A percentile compares a stretch with the other conserved stretches of the same genome.
These are phyloP conservation scores for Agonopterix heracliana DNA, from an alignment of 2,888 invertebrate genomes.

Conservation along the genomic window DNA sequence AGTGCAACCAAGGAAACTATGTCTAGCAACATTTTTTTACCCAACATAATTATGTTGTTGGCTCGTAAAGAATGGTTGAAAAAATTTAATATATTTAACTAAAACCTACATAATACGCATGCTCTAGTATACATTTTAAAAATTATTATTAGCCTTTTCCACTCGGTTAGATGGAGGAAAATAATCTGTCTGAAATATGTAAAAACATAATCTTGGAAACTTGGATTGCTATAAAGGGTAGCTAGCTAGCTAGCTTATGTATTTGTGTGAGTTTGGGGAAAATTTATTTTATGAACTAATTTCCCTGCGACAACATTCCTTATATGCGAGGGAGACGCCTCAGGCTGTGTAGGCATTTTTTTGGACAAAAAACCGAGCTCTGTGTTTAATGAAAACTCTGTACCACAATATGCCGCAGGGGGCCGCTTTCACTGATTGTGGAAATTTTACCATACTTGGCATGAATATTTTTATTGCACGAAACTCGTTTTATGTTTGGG, in stretches of 20 bases:
- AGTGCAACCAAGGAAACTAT: too few relatives aligned
- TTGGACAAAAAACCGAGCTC: constrained; percentile 55
- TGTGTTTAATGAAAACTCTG: constrained; percentile 72
- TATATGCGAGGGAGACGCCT: constrained; percentile 53
- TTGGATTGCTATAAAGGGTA: constrained; percentile 29
- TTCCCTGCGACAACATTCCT: constrained; percentile 68
- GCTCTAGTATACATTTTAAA: too few relatives aligned
- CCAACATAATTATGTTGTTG: too few relatives aligned
- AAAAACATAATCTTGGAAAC: constrained; percentile 15
- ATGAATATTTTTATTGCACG: constrained; percentile 57
- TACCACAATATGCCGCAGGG: constrained; percentile 65
- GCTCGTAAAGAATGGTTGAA: too few relatives aligned
- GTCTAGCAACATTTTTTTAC: too few relatives aligned
- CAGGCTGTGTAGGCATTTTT: constrained; percentile 57
- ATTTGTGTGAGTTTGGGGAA: constrained; percentile 39
- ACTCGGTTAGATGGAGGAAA: background rate
- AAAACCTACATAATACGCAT: too few relatives aligned
- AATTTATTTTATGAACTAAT: constrained; percentile 70
- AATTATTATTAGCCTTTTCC: too few relatives aligned
- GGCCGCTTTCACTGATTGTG: constrained; percentile 66
- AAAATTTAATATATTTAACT: too few relatives aligned
- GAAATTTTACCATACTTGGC: constrained; percentile 54
- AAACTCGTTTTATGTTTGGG: constrained; percentile 21
- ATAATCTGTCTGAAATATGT: background rate
- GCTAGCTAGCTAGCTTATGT: constrained; percentile 22